A percentile compares a stretch with the other conserved stretches of the same genome.
Evolutionary conservation across 2,888 invertebrate genomes (phyloP).

Genomic region (Xanthostigma xanthostigma): DNA sequence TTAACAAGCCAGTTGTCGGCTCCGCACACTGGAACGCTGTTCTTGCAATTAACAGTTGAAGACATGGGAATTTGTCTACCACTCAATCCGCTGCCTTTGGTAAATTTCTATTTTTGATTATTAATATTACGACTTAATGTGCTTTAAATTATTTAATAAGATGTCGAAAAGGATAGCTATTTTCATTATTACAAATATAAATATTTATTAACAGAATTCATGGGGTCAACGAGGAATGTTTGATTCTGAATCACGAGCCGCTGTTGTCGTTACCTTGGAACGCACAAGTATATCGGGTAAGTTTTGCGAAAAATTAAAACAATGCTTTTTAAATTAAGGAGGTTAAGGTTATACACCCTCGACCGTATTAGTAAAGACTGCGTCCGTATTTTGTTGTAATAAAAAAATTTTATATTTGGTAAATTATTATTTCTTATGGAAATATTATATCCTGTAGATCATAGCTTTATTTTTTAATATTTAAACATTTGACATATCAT

Average conservation of each 20-base stretch:
- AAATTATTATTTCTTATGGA: too few relatives aligned
- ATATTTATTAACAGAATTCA: slow-evolving; percentile 27
- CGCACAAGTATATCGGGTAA: slow-evolving; percentile 73
- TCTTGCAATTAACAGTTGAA: slow-evolving; percentile 85
- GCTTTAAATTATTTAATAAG: background rate
- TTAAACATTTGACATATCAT: too few relatives aligned
- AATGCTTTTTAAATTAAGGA: background rate
- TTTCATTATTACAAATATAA: slow-evolving; percentile 3
- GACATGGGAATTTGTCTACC: slow-evolving; percentile 95
- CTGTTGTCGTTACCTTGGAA: slow-evolving; percentile 90
- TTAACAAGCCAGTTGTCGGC: slow-evolving; percentile 59
- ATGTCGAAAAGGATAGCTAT: background rate
- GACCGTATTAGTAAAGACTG: too few relatives aligned
- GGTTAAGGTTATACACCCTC: too few relatives aligned
- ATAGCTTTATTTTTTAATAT: too few relatives aligned
- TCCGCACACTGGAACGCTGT: slow-evolving; percentile 77
- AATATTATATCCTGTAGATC: too few relatives aligned
- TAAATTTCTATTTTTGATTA: slow-evolving; percentile 18
- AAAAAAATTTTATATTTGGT: too few relatives aligned
- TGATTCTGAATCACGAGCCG: slow-evolving; percentile 70
- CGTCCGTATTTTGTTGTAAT: too few relatives aligned
- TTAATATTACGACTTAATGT: background rate
- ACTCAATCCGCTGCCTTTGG: slow-evolving; percentile 64
- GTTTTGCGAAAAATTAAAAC: background rate
- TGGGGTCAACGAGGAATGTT: slow-evolving; percentile 51